Evolutionary conservation across 2,797 vertebrate species (phyloP), one percentile per base, ranked within the genome.

Genomic region (Hafferia zeledoni): DNA sequence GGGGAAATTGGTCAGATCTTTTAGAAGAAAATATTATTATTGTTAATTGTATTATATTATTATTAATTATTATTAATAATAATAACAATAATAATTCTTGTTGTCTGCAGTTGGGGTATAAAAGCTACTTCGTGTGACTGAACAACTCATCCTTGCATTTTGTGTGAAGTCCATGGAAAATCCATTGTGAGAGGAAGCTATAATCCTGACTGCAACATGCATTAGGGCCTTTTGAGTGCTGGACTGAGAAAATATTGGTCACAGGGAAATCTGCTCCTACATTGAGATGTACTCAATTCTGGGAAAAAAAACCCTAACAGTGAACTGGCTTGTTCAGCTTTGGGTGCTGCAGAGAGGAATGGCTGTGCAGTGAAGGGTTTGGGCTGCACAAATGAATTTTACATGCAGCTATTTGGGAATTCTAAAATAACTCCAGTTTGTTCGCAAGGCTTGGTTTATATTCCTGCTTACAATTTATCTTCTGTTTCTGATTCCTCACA

Each of bases 401-500:
- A 78, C 53, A 37, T 71, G 17, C 39, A 70, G 76, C 22, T 81
- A 33, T 59, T 87, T 77, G 71, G 77, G 83, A 44, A 71, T 83
- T 91, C 82, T 57, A 83, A 93, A 93, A 76, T 10, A 5, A 78
- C 75, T 95, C 82, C 63, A 56, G 67, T 90, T 94, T 84, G 52
- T 92, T 96, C 4, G 17, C 80, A 90, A 86, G 94, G 81, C 81
- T 93, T 63, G 37, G 67, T 93, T 95, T 95, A 56, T 95, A 83
- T 80, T 94, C 64, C 93, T 94, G 89, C 78, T 94, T 92, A 69
- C 75, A 95, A 93, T 94, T 95, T 85, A 80, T 94, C 89, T 87
- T 94, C 93, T 95, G 95, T 9, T 96, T 97, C 90, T 96, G 89
- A 96, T 96, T 96, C 89, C 53, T 93, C 56, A 70, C 69, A 85